Evolutionary conservation across 2,113 vertebrate genomes (phyloP).

Genomic region (Rana temporaria): DNA sequence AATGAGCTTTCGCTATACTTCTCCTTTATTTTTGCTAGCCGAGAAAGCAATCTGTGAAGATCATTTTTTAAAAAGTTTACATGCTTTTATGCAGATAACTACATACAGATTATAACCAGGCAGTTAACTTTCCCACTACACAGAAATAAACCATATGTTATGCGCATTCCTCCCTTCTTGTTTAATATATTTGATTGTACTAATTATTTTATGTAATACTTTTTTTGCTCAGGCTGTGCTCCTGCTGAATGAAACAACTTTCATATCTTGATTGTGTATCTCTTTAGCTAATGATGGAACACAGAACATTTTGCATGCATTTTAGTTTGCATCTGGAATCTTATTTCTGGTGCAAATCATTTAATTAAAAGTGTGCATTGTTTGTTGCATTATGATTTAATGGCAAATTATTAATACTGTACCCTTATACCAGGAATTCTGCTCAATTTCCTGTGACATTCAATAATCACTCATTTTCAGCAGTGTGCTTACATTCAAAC

Average conservation of each 20-base stretch:
- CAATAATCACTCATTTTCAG: neutral
- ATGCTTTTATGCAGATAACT: too few relatives aligned
- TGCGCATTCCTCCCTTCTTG: slow-evolving; percentile 14
- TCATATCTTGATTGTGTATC: slow-evolving; percentile 46
- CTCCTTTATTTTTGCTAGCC: too few relatives aligned
- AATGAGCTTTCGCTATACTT: too few relatives aligned
- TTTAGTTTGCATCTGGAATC: slow-evolving; percentile 36
- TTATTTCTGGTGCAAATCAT: slow-evolving; percentile 6
- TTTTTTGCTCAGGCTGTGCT: slow-evolving; percentile 43
- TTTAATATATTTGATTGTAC: slow-evolving; percentile 51
- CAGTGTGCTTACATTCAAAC: neutral
- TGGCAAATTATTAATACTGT: slow-evolving; percentile 9
- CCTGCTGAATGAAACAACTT: slow-evolving; percentile 36
- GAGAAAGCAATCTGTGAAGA: too few relatives aligned
- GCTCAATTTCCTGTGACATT: neutral
- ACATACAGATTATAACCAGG: too few relatives aligned
- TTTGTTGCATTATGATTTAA: neutral
- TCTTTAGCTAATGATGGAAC: slow-evolving; percentile 41
- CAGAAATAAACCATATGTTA: slow-evolving; percentile 37
- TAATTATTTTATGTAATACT: slow-evolving; percentile 50
- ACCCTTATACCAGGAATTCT: slow-evolving; percentile 1
- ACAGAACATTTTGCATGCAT: slow-evolving; percentile 41
- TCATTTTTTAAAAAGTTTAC: too few relatives aligned
- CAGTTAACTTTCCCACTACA: neutral
- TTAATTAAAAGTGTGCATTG: slow-evolving; percentile 16